Evolutionary conservation across 2,113 vertebrate genomes (phyloP).

Genomic region (Caloenas nicobarica): DNA sequence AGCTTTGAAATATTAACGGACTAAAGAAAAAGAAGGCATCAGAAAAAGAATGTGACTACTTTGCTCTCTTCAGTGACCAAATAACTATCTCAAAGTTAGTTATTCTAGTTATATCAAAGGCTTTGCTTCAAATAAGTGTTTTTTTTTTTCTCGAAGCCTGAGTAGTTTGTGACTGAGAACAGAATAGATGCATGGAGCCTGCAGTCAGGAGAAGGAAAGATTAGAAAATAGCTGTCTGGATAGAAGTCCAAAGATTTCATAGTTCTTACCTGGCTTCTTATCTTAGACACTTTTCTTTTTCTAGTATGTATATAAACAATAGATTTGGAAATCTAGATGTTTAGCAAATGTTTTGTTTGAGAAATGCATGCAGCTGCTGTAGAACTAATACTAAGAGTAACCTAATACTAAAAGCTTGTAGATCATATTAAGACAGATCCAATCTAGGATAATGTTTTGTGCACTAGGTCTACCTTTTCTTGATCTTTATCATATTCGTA

Average conservation of each 20-base stretch:
- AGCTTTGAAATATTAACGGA: slow-evolving; percentile 13
- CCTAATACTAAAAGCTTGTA: neutral
- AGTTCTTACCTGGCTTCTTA: neutral
- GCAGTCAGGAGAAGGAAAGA: neutral
- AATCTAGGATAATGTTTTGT: neutral
- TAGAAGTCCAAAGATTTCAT: neutral
- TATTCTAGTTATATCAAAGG: slow-evolving; percentile 13
- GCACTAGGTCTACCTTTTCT: neutral
- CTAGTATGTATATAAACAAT: neutral
- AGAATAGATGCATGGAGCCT: neutral
- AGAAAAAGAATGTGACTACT: slow-evolving; percentile 14
- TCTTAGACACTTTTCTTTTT: neutral
- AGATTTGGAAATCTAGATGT: neutral
- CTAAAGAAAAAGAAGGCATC: slow-evolving; percentile 1
- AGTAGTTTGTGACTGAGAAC: neutral
- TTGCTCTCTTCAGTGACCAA: slow-evolving; percentile 42
- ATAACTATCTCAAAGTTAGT: slow-evolving; percentile 36
- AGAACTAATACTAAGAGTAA: neutral
- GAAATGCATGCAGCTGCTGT: neutral
- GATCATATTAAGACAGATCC: neutral
- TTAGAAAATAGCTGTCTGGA: neutral
- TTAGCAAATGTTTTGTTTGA: neutral
- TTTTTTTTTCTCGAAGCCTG: neutral
- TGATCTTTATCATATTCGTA: neutral
- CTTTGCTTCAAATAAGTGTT: neutral